Evolutionary conservation across 2,797 vertebrate genomes (phyloP), one percentile per base, ranked within the genome.

Genomic region (Acanthopagrus latus): DNA sequence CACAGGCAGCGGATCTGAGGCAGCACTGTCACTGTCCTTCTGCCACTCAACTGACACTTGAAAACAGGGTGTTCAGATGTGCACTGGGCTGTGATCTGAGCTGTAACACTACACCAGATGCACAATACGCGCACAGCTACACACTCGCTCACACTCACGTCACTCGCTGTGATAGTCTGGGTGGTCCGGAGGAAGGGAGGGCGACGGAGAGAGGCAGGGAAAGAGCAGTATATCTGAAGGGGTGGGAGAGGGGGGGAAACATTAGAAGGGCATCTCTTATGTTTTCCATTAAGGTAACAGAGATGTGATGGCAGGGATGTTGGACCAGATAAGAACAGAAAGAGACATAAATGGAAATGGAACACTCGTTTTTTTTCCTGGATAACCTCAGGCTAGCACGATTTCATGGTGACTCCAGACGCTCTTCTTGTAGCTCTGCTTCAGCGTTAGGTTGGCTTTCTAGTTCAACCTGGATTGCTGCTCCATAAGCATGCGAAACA

Each of bases 281-380:
- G 88, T 87, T 91, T 88, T 88, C 92, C 89, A 92, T 92, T 92
- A 91, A 88, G 88, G 88, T 83, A 90, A 86, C 78, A 5, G 84
- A 86, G 86, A 92, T 86, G 78, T 76, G 88, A 90, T 86, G 86
- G 79, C 66, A 78, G 65, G 55, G 80, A 90, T 92, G 86, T 82
- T 85, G 73, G 80, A 89, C 48, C 82, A 89, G 88, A 90, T 91
- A 92, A 91, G 86, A 86, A 84, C 68, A 86, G 69, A 89, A 86
- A 81, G 77, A 84, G 82, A 74, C 91, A 87, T 83, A 86, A 88
- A 91, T 91, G 83, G 85, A 89, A 89, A 87, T 75, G 82, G 69
- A 84, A 77, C n/a, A 4, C 10, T 38, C 38, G 38, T 71, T 70
- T 75, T 71, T 71, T 67, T 69, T 27, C 21, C 62, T 44, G 13